phyloP scores from a whole-genome alignment of 2,113 vertebrate species.

The pig (Sus scrofa) region T2T-Sscrofa CM000819.6:30313501-30314000 shows the following conservation, averaged over 20 bases:
- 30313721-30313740: neutral
- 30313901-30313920: neutral
- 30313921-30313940: neutral
- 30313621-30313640: neutral
- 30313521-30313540: neutral
- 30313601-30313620: neutral
- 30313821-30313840: neutral
- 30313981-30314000: conserved; percentile 1
- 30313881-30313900: neutral
- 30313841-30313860: neutral
- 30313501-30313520: neutral
- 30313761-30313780: neutral
- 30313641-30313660: neutral
- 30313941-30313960: neutral
- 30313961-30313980: neutral
- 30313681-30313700: neutral
- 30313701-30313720: neutral
- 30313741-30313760: neutral
- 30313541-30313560: neutral
- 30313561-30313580: neutral
- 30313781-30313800: neutral
- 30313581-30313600: neutral
- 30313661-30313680: neutral
- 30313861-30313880: neutral
- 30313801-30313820: neutral